Conservation (phyloP, 2,113 vertebrate genomes). For the Furnarius figulus region DNA sequence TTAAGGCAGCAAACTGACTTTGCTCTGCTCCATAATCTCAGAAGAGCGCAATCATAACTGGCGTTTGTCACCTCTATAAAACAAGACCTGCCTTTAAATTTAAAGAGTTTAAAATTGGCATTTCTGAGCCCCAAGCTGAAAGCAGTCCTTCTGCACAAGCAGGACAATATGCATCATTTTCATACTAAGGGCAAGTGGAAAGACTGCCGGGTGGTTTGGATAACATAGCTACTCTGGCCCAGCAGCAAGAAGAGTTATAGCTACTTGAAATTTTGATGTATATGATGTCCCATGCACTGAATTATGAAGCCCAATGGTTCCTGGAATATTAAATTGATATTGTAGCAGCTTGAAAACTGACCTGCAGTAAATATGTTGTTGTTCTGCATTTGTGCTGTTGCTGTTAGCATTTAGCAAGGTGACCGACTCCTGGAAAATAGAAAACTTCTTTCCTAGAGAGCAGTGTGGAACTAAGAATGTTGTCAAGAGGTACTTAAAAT, state of each 20-base stretch:
- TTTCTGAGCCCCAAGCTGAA: not conserved
- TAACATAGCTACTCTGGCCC: accelerated
- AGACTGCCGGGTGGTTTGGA: not conserved
- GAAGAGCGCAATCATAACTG: not conserved
- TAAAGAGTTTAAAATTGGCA: not conserved
- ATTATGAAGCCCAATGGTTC: not conserved
- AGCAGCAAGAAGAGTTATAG: not conserved
- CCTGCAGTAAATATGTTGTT: not conserved
- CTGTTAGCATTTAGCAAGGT: not conserved
- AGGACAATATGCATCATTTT: not conserved
- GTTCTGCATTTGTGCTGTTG: not conserved
- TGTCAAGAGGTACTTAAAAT: not conserved
- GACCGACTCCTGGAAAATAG: not conserved
- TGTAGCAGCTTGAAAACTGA: not conserved
- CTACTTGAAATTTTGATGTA: not conserved
- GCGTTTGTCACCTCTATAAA: not conserved
- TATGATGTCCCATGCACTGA: not conserved
- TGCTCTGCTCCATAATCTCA: not conserved
- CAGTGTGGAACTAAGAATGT: not conserved
- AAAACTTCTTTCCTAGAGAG: not conserved
- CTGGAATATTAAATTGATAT: not conserved
- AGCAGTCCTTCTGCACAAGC: not conserved
- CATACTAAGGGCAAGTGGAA: not conserved
- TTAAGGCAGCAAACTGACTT: not conserved
- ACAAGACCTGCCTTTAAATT: not conserved